Conservation (phyloP, 2,888 invertebrate species). For the Helleia helle region DNA sequence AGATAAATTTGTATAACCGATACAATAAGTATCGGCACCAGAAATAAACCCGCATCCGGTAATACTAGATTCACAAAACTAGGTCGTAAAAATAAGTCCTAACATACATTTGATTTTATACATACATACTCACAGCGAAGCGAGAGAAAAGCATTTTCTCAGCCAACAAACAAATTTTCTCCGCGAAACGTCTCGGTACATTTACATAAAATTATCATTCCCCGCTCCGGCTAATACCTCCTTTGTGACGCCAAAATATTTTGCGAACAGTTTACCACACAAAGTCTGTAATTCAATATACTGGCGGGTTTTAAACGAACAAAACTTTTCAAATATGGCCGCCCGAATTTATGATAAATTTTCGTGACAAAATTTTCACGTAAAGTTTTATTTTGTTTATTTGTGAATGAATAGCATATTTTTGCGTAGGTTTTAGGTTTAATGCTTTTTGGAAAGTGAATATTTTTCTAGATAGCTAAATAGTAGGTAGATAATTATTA, state of each 20-base stretch:
- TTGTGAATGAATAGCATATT: no score
- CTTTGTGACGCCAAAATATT: conserved; percentile 70
- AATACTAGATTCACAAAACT: no score
- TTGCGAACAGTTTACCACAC: conserved; percentile 70
- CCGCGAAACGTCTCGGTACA: conserved; percentile 28
- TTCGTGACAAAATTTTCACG: not conserved
- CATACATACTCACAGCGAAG: no score
- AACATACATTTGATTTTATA: no score
- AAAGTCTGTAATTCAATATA: conserved; percentile 66
- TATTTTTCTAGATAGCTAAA: no score
- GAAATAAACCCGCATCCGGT: no score
- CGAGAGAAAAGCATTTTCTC: conserved; percentile 27
- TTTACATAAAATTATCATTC: conserved; percentile 53
- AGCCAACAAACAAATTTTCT: conserved; percentile 52
- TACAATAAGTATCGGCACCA: no score
- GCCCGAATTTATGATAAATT: conserved; percentile 6
- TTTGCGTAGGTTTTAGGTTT: no score
- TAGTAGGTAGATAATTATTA: no score
- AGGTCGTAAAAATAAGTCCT: no score
- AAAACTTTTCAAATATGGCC: conserved; percentile 27
- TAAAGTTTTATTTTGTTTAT: conserved; percentile 1
- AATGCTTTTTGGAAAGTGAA: no score
- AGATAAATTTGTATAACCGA: no score
- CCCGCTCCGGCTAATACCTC: conserved; percentile 46
- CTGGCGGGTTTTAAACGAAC: conserved; percentile 29